A percentile compares a stretch with the other conserved stretches of the same genome.
These are phyloP conservation scores for Onthophagus sagittarius DNA, from an alignment of 2,888 invertebrate genomes.

Conservation along the genomic window DNA sequence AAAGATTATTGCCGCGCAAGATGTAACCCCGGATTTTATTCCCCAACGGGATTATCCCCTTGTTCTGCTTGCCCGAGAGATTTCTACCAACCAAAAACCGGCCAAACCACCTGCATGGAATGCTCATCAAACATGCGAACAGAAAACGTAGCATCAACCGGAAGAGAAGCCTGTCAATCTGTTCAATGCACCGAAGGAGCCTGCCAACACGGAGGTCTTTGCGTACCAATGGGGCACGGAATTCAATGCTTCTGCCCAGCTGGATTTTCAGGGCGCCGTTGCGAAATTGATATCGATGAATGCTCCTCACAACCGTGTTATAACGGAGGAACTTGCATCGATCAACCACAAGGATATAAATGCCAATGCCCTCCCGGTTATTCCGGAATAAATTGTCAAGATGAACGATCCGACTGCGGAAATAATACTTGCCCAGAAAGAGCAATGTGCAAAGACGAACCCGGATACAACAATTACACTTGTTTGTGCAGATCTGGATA, in stretches of 20 bases:
- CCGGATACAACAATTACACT: conserved; percentile 81
- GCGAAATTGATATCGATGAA: conserved; percentile 93
- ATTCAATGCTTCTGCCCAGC: conserved; percentile 92
- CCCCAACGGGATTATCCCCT: conserved; percentile 81
- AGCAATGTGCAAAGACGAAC: conserved; percentile 96
- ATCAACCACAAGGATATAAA: conserved; percentile 86
- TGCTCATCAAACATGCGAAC: conserved; percentile 91
- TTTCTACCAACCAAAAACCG: conserved; percentile 83
- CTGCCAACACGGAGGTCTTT: conserved; percentile 88
- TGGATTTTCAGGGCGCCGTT: conserved; percentile 88
- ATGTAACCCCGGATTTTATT: conserved; percentile 86
- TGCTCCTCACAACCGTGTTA: conserved; percentile 92
- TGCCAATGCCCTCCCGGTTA: conserved; percentile 87
- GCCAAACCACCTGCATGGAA: conserved; percentile 82
- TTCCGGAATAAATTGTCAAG: conserved; percentile 91
- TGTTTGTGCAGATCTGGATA: conserved; percentile 94
- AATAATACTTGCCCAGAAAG: conserved; percentile 91
- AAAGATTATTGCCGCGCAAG: conserved; percentile 81
- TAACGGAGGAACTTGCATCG: conserved; percentile 88
- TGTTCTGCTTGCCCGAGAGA: conserved; percentile 90
- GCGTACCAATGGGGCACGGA: conserved; percentile 84
- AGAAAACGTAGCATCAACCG: conserved; percentile 71
- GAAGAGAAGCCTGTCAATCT: conserved; percentile 80
- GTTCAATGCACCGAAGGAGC: conserved; percentile 84
- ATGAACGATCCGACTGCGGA: conserved; percentile 83